Conservation (phyloP, 2,797 vertebrate species). For the Liasis olivaceus region DNA sequence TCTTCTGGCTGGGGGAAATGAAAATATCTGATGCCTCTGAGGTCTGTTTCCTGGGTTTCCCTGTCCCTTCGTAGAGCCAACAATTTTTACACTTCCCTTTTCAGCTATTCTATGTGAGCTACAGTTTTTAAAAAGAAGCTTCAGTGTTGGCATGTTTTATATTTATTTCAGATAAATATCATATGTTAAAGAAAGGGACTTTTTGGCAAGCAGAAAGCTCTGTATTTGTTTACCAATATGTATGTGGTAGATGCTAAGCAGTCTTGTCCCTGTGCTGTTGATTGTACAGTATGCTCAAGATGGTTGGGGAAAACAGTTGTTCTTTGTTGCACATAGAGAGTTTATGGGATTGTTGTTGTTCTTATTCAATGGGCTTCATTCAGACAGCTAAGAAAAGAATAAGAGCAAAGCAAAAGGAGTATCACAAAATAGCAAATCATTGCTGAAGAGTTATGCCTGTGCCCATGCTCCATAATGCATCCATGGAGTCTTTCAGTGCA, state of each 20-base stretch:
- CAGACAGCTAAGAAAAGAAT: not conserved
- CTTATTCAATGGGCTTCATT: not conserved
- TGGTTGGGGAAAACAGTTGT: not conserved
- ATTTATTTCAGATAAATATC: not conserved
- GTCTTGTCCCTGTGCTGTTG: not conserved
- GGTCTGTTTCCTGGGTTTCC: not conserved
- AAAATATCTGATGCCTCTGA: conserved; percentile 1
- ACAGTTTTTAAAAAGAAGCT: not conserved
- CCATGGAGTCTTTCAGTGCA: not conserved
- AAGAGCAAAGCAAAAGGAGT: not conserved
- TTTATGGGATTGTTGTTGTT: not conserved
- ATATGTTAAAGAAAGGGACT: not conserved
- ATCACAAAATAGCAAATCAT: not conserved
- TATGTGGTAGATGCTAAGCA: not conserved
- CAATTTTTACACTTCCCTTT: not conserved
- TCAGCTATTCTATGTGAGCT: not conserved
- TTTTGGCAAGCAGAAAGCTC: not conserved
- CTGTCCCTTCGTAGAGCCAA: not conserved
- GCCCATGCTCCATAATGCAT: not conserved
- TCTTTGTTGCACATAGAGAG: not conserved
- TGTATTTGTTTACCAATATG: not conserved
- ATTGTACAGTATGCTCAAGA: too few relatives aligned
- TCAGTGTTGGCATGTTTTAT: not conserved
- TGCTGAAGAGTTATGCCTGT: not conserved
- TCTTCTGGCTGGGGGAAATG: not conserved